Conservation (phyloP, 2,113 vertebrate species). For the Tretioscincus oriximinensis region DNA sequence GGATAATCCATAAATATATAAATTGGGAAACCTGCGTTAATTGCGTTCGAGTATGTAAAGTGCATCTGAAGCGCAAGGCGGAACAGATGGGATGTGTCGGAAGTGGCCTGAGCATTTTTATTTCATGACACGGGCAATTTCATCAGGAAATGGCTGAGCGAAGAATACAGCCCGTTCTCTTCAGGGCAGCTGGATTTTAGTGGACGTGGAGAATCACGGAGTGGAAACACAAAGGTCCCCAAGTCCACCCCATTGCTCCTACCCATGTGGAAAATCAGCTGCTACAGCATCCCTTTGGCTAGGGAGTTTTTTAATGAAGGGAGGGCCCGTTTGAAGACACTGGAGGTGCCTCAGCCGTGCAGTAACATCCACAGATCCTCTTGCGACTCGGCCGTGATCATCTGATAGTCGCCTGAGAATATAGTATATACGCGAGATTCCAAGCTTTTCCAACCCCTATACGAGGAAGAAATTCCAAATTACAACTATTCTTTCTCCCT, state of each 20-base stretch:
- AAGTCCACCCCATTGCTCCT: background rate
- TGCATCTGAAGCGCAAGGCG: background rate
- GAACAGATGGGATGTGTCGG: background rate
- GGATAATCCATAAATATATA: background rate
- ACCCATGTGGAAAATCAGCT: background rate
- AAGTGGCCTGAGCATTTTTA: background rate
- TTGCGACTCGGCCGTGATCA: too few relatives aligned
- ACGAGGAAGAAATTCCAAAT: too few relatives aligned
- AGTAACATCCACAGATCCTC: too few relatives aligned
- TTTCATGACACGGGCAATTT: background rate
- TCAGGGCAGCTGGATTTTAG: too few relatives aligned
- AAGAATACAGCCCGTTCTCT: background rate
- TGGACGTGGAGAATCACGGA: background rate
- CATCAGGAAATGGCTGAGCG: background rate
- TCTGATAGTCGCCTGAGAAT: too few relatives aligned
- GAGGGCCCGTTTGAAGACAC: background rate
- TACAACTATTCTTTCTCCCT: too few relatives aligned
- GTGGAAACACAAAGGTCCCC: background rate
- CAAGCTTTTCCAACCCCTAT: too few relatives aligned
- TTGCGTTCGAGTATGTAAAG: background rate
- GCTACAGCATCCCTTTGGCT: background rate
- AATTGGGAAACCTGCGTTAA: background rate
- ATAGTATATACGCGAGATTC: too few relatives aligned
- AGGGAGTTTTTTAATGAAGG: background rate
- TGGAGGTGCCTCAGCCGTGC: too few relatives aligned